phyloP scores from a whole-genome alignment of 2,113 vertebrate species.

The Cricetomys ansorgei region DNA sequence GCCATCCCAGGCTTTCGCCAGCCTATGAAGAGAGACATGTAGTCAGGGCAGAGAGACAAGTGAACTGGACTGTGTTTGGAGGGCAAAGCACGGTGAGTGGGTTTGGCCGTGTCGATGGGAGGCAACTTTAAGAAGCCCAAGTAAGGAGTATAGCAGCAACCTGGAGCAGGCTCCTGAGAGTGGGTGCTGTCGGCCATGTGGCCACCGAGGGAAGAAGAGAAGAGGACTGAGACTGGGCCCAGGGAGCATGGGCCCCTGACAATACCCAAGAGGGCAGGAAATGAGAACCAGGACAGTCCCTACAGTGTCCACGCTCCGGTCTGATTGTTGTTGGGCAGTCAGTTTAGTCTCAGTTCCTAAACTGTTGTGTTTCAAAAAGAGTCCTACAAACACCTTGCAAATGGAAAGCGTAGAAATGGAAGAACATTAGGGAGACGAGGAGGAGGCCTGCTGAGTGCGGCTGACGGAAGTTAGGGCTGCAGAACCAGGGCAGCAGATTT shows the following conservation, averaged over 20 bases:
- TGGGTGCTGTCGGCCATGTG: rapidly evolving
- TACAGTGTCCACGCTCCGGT: neutral
- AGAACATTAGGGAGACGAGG: too few species aligned
- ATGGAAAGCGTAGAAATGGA: neutral
- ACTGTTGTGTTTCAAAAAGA: neutral
- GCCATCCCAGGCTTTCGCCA: neutral
- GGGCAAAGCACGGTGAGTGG: rapidly evolving
- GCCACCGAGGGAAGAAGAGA: neutral
- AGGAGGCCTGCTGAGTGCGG: neutral
- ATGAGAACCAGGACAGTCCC: neutral
- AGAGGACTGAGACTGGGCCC: too few species aligned
- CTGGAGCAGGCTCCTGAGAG: rapidly evolving
- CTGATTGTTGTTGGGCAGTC: neutral
- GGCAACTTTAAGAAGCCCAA: neutral
- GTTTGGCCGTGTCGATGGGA: rapidly evolving
- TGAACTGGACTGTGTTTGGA: neutral
- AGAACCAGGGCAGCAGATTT: neutral
- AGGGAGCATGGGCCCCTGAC: too few species aligned
- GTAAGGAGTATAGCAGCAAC: neutral
- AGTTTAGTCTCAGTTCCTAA: neutral
- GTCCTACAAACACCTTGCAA: neutral
- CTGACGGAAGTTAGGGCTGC: neutral
- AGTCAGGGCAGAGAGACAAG: rapidly evolving
- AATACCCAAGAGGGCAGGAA: neutral
- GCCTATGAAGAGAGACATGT: rapidly evolving